Base-by-base conservation (phyloP, 2,888 invertebrate species). In the Cremastinae sp. region DNA sequence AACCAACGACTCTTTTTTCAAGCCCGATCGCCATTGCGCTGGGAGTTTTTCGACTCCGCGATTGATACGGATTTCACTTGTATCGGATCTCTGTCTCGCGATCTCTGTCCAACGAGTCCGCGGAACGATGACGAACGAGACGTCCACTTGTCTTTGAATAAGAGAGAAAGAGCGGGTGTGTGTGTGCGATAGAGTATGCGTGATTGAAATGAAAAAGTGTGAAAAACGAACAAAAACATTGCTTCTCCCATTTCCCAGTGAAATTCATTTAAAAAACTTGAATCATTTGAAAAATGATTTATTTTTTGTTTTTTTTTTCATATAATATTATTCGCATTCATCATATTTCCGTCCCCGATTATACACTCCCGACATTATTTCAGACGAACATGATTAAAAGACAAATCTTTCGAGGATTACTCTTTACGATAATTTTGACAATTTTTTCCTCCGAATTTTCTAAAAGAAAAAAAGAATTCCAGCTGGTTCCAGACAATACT, bases 121-220 rank as follows among this genome's bases (percentile, higher is more conserved):
- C 20, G 22, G 66, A 76, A 74, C 78, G 73, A 83, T 51, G 62
- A 72, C 51, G 64, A 75, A 76, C 64, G 79, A 77, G 70, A 80
- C 64, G 75, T 66, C 72, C 72, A 71, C 75, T 54, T 64, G 71
- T 68, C 62, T 65, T 53, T 69, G 69, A 71, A 69, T 38, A 65
- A 65, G 66, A 66, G 38, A 45, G 41, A 54, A 45, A 62, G 58
- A 58, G 43, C 47, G 51, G 41, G 51, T 72, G 75, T 71, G 61
- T 49, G 71, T 61, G 47, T 61, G 41, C 38, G 18, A 45, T 34
- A 41, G 49, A 49, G 49, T 75, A 53, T 58, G 66, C 65, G 66
- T 71, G 69, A 64, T 8, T 43, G 45, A 62, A 47, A 64, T 64
- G 43, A 28, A 69, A 41, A 49, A 38, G 45, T 69, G 58, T 61